phyloP scores from a whole-genome alignment of 2,888 invertebrate species.

The Pollenia angustigena region DNA sequence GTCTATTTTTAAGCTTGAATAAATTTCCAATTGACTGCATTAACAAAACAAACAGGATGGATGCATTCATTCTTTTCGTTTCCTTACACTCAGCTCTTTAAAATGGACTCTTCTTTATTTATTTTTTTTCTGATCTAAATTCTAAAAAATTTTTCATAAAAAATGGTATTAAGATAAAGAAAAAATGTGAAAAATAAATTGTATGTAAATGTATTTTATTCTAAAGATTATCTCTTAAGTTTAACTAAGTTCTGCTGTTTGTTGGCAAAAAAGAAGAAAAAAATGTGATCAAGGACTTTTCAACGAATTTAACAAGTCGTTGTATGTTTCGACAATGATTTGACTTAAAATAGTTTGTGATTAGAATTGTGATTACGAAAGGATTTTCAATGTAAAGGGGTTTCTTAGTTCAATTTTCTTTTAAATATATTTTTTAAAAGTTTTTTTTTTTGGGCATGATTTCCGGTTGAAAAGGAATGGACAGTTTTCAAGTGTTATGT shows the following conservation, averaged over 20 bases:
- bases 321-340: conserved; percentile 62
- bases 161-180: neutral
- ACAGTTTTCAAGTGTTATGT: conserved; percentile 42
- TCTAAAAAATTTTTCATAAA: conserved; percentile 4
- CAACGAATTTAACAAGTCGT: conserved; percentile 37
- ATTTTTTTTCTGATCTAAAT: conserved; percentile 17
- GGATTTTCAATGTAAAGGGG: conserved; percentile 44
- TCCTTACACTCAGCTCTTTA: conserved; percentile 74
- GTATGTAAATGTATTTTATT: conserved; percentile 53
- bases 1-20: conserved; percentile 70
- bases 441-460: conserved; percentile 21
- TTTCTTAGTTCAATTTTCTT: neutral
- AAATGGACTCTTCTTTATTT: conserved; percentile 44
- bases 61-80: conserved; percentile 67
- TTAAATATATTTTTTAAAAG: neutral
- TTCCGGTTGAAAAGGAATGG: conserved; percentile 39
- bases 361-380: conserved; percentile 68
- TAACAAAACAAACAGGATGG: conserved; percentile 6
- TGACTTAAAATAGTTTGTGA: conserved; percentile 67
- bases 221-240: conserved; percentile 43
- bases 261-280: neutral
- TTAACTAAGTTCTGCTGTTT: conserved; percentile 12
- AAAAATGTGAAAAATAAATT: neutral
- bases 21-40: conserved; percentile 44
- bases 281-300: neutral